A percentile compares a stretch with the other conserved stretches of the same genome.
Conservation (phyloP, 1,140 invertebrate species). For the Ceratoteleas bidentatus region DNA sequence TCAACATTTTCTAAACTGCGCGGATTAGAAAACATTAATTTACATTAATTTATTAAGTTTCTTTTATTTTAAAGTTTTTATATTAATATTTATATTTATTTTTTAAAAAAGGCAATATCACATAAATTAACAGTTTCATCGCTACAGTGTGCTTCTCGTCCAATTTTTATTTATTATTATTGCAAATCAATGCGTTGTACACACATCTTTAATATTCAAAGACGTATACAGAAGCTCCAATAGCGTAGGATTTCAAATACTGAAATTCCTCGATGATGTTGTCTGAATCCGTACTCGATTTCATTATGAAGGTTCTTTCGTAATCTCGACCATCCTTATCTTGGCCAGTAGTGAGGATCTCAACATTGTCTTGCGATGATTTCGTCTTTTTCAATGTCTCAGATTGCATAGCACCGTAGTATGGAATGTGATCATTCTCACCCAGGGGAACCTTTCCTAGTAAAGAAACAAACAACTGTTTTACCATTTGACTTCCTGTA, state of each 20-base stretch:
- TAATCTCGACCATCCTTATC: background rate
- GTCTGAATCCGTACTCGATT: background rate
- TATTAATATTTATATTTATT: no score
- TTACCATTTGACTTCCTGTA: no score
- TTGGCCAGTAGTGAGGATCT: background rate
- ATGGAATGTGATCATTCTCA: background rate
- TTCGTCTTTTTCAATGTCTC: background rate
- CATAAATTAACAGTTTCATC: no score
- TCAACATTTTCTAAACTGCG: no score
- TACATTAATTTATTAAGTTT: no score
- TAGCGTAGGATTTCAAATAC: background rate
- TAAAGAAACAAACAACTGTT: background rate
- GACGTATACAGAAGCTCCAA: background rate
- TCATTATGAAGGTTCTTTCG: background rate
- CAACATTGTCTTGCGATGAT: background rate
- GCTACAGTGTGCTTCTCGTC: no score
- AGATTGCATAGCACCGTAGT: background rate
- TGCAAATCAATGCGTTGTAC: no score
- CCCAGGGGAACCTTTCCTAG: background rate
- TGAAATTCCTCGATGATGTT: background rate
- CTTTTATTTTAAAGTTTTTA: no score
- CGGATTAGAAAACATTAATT: no score
- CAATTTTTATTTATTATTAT: background rate
- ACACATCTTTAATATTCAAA: background rate
- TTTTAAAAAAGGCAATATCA: no score